Percentiles rank a stretch among this genome's conserved stretches.
Conservation (phyloP, 2,888 invertebrate species). For the Sarcophaga carnaria region DNA sequence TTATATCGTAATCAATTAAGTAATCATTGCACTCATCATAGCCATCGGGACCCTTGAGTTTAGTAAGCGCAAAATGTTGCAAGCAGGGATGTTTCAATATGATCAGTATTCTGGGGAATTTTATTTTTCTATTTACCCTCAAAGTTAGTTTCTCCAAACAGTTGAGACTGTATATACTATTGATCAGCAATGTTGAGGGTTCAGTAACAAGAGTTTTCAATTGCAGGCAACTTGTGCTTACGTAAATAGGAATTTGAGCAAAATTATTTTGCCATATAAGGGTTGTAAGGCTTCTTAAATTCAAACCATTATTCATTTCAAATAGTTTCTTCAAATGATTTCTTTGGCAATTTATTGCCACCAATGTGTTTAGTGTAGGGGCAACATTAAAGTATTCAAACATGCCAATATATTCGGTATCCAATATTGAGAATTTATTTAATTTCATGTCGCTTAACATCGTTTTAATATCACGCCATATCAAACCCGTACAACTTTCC, state of each 20-base stretch:
- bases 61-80: constrained; percentile 43
- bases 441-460: constrained; percentile 51
- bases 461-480: constrained; percentile 49
- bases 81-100: constrained; percentile 46
- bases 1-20: constrained; percentile 55
- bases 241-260: constrained; percentile 54
- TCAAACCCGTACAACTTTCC: constrained; percentile 44
- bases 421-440: constrained; percentile 27
- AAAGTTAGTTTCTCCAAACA: constrained; percentile 49
- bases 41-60: constrained; percentile 36
- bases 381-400: constrained; percentile 54
- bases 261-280: constrained; percentile 54
- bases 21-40: constrained; percentile 57
- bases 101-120: constrained; percentile 49
- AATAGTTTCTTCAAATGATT: constrained; percentile 53
- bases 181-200: constrained; percentile 44
- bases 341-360: constrained; percentile 49
- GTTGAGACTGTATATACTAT: constrained; percentile 26
- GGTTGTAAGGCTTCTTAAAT: constrained; percentile 37
- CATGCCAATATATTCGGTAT: constrained; percentile 50
- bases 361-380: constrained; percentile 21
- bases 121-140: constrained; percentile 51
- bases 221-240: constrained; percentile 30
- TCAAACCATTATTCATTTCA: constrained; percentile 46
- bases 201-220: constrained; percentile 33